These are phyloP conservation scores for Folsomia manolachei DNA, from an alignment of 2,888 invertebrate genomes.

Conservation along the genomic window DNA sequence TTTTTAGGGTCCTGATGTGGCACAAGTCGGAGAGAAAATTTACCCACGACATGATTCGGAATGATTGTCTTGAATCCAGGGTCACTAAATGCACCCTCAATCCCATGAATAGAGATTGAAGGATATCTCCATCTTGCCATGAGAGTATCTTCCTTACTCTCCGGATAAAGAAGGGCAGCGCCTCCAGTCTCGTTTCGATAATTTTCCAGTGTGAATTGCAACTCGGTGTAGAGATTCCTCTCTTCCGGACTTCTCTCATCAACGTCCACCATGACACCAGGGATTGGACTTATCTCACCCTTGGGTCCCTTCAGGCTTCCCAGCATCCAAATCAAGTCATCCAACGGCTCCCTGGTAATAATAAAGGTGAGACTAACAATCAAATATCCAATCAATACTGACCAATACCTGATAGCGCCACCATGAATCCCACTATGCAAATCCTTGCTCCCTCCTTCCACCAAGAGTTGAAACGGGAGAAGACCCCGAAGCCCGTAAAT, in stretches of 20 bases:
- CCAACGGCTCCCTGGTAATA: conserved; percentile 59
- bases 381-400: not conserved
- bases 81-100: conserved; percentile 90
- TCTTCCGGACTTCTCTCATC: conserved; percentile 68
- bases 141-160: conserved; percentile 66
- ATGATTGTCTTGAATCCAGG: conserved; percentile 94
- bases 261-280: conserved; percentile 80
- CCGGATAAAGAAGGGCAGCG: conserved; percentile 31
- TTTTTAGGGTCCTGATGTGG: conserved; percentile 81
- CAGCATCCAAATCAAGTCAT: conserved; percentile 83
- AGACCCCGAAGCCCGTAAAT: conserved; percentile 94
- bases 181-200: conserved; percentile 37
- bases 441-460: conserved; percentile 86
- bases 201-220: conserved; percentile 66
- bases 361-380: too few relatives aligned
- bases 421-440: conserved; percentile 95
- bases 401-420: conserved; percentile 71
- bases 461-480: conserved; percentile 83
- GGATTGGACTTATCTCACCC: conserved; percentile 78
- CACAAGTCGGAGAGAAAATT: conserved; percentile 94
- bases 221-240: conserved; percentile 70
- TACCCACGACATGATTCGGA: conserved; percentile 86
- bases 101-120: conserved; percentile 88
- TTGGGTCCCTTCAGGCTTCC: conserved; percentile 78
- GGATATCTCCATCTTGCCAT: conserved; percentile 96